Evolutionary conservation across 2,113 vertebrate species (phyloP), one percentile per base, ranked within the genome.

Genomic region (Spea bombifrons): DNA sequence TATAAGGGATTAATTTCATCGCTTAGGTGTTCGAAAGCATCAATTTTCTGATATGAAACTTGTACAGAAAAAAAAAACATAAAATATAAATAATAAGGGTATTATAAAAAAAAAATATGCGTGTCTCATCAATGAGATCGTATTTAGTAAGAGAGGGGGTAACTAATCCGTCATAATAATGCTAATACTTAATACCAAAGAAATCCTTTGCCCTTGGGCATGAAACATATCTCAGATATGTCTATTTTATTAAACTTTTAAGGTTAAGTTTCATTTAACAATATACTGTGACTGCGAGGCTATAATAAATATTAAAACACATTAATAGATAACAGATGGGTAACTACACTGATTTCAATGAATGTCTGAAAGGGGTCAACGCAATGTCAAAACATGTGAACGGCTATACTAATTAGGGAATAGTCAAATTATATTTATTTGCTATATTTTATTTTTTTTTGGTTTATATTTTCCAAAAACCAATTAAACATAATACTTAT

Each of bases 1-100:
- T 77, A 59, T 49, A 59, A 61, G 13, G 66, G 75, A 63, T 77
- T 77, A 59, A 61, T 77, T 77, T 77, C 66, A 69, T 53, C 43
- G 45, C 47, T 55, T 53, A 67, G 75, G 75, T 76, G 65, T 68
- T 67, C 17, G 75, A 66, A 76, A 47, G 45, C 52, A 46, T 64
- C 15, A 5, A 5, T 61, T 61, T 53, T 5, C 52, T 48, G 75
- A 76, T 70, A 76, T 59, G 75, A 59, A 76, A 76, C 45, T 45
- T 47, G 57, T 43, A 69, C 53, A 76, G 46, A 61, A 76, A 70
- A 47, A n/a, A 30, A 70, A 76, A 76, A 69, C 44, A 69, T 3
- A 69, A 76, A 76, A 55, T 55, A 76, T 10, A 76, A 76, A 68
- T 76, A 55, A 76, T 67, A 68, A 45, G 50, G 49, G 65, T 16